A percentile compares a stretch with the other conserved stretches of the same genome.
phyloP scores from a whole-genome alignment of 2,113 vertebrate species.

The Spizaetus ornatus region DNA sequence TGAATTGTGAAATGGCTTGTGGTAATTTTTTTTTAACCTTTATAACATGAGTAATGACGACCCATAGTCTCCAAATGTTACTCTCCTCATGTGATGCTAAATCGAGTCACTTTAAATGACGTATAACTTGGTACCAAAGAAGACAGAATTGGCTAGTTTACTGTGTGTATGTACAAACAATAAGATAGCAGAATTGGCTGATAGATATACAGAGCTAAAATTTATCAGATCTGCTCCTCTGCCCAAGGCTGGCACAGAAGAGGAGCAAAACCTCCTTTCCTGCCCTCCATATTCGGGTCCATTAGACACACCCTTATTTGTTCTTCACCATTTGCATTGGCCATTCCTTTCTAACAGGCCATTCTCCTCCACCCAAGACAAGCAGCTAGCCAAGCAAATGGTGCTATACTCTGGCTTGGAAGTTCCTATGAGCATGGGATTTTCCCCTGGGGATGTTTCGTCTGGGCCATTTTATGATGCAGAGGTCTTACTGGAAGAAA shows the following conservation, averaged over 20 bases:
- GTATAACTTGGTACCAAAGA: not conserved
- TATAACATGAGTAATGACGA: not conserved
- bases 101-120: not conserved
- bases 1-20: not conserved
- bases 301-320: not conserved
- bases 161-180: not conserved
- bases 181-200: not conserved
- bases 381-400: not conserved
- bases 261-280: not conserved
- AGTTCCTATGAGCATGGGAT: not conserved
- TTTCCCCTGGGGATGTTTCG: not conserved
- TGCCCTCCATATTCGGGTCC: not conserved
- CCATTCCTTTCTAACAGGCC: not conserved
- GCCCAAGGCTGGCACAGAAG: not conserved
- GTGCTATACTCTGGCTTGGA: not conserved
- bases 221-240: not conserved
- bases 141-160: not conserved
- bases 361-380: not conserved
- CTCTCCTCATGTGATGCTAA: not conserved
- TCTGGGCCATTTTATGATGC: not conserved
- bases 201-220: not conserved
- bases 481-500: conserved; percentile 13
- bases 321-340: not conserved
- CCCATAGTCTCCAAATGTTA: not conserved
- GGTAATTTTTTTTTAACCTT: not conserved